Percentiles rank a stretch among this genome's conserved stretches.
Conservation (phyloP, 2,113 vertebrate genomes). For the Pipa parva region DNA sequence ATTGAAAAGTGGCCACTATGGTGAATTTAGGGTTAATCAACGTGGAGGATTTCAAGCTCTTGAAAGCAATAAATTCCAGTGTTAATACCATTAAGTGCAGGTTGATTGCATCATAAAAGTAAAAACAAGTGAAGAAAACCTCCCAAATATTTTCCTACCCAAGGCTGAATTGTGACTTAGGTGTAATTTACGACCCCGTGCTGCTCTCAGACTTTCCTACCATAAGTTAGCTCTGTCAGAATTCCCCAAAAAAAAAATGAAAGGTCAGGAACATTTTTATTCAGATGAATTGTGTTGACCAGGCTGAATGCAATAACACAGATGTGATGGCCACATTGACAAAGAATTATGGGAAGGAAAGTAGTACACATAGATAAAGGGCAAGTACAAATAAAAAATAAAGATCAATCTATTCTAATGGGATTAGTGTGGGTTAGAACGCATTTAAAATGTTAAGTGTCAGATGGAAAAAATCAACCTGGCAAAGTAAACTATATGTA, state of each 20-base stretch:
- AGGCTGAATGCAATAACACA: not conserved
- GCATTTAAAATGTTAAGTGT: too few relatives aligned
- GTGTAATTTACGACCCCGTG: conserved; percentile 19
- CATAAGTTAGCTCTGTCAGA: conserved; percentile 33
- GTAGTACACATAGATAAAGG: too few relatives aligned
- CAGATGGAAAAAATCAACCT: too few relatives aligned
- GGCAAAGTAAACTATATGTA: too few relatives aligned
- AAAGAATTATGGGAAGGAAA: too few relatives aligned
- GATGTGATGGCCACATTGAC: not conserved
- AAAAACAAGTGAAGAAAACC: conserved; percentile 26
- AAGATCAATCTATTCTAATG: too few relatives aligned
- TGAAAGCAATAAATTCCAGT: conserved; percentile 22
- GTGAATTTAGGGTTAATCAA: not conserved
- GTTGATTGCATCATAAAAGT: conserved; percentile 40
- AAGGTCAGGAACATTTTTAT: conserved; percentile 26
- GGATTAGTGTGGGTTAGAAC: too few relatives aligned
- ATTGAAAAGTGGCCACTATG: too few relatives aligned
- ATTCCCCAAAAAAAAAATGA: conserved; percentile 24
- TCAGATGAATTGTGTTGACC: not conserved
- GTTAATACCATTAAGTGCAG: conserved; percentile 28
- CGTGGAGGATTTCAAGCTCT: not conserved
- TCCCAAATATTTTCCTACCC: conserved; percentile 39
- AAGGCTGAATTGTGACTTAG: conserved; percentile 24
- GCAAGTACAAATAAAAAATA: too few relatives aligned
- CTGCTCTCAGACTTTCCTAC: conserved; percentile 35